Conservation (phyloP, 2,797 vertebrate genomes). For the Merluccius polli region DNA sequence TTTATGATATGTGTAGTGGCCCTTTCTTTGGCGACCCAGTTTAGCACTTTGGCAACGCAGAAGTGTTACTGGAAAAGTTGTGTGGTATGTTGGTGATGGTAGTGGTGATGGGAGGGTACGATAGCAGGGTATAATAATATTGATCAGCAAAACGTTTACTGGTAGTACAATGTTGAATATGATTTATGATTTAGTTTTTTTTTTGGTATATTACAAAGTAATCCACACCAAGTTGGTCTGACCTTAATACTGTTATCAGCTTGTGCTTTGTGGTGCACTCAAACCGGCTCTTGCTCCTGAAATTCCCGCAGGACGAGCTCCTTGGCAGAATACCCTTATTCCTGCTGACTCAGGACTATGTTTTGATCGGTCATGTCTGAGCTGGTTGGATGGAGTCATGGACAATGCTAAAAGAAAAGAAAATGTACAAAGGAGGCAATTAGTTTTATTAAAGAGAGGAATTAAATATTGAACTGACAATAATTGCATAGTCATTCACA, state of each 20-base stretch:
- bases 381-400: conserved; percentile 19
- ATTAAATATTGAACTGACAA: not conserved
- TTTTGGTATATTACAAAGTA: not conserved
- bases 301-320: conserved; percentile 9
- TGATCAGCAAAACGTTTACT: not conserved
- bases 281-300: conserved; percentile 10
- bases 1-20: not conserved
- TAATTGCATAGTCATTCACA: not conserved
- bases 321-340: conserved; percentile 9
- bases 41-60: not conserved
- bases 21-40: not conserved
- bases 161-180: not conserved
- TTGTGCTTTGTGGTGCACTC: not conserved
- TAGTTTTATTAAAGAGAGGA: not conserved
- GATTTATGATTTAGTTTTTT: not conserved
- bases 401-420: not conserved
- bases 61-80: not conserved
- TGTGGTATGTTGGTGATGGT: not conserved
- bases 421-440: not conserved
- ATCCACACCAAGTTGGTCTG: not conserved
- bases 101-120: not conserved
- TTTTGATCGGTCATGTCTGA: conserved; percentile 18
- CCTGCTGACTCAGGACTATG: conserved; percentile 11
- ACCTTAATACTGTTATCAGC: conserved; percentile 1
- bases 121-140: not conserved